Percentiles rank a stretch among this genome's conserved stretches.
Evolutionary conservation across 2,888 invertebrate genomes (phyloP).

Genomic region (Apodemia duryi): DNA sequence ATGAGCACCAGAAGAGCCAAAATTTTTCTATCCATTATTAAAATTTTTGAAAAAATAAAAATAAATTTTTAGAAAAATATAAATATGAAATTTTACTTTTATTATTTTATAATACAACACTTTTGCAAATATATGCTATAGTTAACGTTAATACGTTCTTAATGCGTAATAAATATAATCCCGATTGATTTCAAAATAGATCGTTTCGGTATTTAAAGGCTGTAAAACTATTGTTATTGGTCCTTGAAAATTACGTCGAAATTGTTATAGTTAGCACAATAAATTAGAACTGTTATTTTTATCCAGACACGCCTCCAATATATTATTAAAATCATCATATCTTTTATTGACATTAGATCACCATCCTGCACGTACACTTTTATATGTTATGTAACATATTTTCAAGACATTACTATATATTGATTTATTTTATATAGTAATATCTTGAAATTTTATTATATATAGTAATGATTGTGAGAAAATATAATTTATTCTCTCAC

Average conservation of each 20-base stretch:
- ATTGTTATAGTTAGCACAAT: slow-evolving; percentile 4
- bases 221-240: slow-evolving; percentile 7
- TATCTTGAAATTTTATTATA: too few species aligned
- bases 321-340: slow-evolving; percentile 5
- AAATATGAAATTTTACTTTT: too few species aligned
- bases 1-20: too few species aligned
- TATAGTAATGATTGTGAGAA: too few species aligned
- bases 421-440: too few species aligned
- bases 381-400: too few species aligned
- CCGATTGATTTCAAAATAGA: slow-evolving; percentile 5
- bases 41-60: too few species aligned
- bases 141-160: neutral
- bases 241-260: slow-evolving; percentile 9
- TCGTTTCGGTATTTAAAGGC: slow-evolving; percentile 1
- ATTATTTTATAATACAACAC: neutral
- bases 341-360: neutral
- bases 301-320: neutral
- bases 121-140: neutral
- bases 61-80: too few species aligned
- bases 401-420: too few species aligned
- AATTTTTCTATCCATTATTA: too few species aligned
- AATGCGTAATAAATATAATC: slow-evolving; percentile 5
- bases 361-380: neutral
- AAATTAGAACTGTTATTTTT: neutral
- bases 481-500: too few species aligned